A percentile compares a stretch with the other conserved stretches of the same genome.
Conservation (phyloP, 1,140 invertebrate species). For the Tachypleus tridentatus region DNA sequence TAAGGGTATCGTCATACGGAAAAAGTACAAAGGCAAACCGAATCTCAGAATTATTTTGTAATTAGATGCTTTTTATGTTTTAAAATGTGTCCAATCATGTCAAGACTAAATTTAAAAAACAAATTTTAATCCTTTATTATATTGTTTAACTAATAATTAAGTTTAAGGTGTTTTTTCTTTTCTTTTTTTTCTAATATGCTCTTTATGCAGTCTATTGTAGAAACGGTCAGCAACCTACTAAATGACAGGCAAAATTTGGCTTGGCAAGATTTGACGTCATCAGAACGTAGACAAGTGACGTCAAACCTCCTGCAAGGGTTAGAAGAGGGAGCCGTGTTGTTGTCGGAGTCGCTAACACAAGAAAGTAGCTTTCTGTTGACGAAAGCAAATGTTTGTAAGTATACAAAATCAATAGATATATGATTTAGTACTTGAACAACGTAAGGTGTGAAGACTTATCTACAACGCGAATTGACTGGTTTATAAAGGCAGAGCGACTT, state of each 20-base stretch:
- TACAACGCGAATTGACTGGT: too few species aligned
- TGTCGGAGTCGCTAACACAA: conserved; percentile 58
- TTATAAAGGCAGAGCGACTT: too few species aligned
- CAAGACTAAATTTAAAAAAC: too few species aligned
- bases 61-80: too few species aligned
- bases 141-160: background rate
- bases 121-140: too few species aligned
- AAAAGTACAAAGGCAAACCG: too few species aligned
- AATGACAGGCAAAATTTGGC: conserved; percentile 69
- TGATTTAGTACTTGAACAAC: too few species aligned
- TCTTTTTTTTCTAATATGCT: conserved; percentile 1
- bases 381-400: conserved; percentile 75
- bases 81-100: too few species aligned
- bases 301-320: conserved; percentile 70
- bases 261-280: conserved; percentile 60
- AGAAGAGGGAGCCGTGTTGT: conserved; percentile 80
- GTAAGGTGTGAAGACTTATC: too few species aligned
- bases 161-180: conserved; percentile 4
- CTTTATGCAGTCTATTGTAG: conserved; percentile 54
- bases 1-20: too few species aligned
- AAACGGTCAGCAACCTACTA: conserved; percentile 77
- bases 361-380: conserved; percentile 70
- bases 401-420: background rate
- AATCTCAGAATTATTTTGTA: too few species aligned
- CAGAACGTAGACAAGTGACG: conserved; percentile 61